These are phyloP conservation scores for Blastomussa wellsi DNA, from an alignment of 92 coral and sea anemone genomes.

Conservation along the genomic window DNA sequence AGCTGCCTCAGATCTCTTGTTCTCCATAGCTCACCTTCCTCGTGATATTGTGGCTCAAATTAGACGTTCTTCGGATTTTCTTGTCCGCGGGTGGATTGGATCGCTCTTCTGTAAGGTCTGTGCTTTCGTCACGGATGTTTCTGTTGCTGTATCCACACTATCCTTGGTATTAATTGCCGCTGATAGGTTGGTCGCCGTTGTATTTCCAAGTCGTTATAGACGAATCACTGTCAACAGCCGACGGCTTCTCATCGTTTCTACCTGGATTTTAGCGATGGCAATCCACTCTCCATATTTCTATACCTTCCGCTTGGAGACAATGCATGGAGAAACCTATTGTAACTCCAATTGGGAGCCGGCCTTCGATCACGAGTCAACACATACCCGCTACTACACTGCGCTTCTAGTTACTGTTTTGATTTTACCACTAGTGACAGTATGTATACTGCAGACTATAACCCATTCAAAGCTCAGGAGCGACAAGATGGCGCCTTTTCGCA, in stretches of 20 bases:
- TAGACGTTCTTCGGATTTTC: not conserved
- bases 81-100: not conserved
- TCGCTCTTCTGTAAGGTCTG: not conserved
- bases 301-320: not conserved
- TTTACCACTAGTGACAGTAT: not conserved
- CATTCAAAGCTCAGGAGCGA: not conserved
- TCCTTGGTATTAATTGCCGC: not conserved
- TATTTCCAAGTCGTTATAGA: not conserved
- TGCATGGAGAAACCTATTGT: not conserved
- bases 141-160: not conserved
- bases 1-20: slow-evolving; percentile 1
- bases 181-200: slow-evolving; percentile 1
- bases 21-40: not conserved
- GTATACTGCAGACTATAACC: not conserved
- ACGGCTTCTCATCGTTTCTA: not conserved
- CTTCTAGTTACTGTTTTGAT: not conserved
- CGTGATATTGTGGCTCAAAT: not conserved
- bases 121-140: not conserved
- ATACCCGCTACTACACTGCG: not conserved
- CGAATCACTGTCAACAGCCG: not conserved
- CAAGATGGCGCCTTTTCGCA: not conserved
- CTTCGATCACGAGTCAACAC: not conserved
- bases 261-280: slow-evolving; percentile 1
- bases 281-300: slow-evolving; percentile 15
- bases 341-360: slow-evolving; percentile 9